These are phyloP conservation scores for Manis javanica DNA, from an alignment of 2,797 vertebrate genomes.

Conservation along the genomic window DNA sequence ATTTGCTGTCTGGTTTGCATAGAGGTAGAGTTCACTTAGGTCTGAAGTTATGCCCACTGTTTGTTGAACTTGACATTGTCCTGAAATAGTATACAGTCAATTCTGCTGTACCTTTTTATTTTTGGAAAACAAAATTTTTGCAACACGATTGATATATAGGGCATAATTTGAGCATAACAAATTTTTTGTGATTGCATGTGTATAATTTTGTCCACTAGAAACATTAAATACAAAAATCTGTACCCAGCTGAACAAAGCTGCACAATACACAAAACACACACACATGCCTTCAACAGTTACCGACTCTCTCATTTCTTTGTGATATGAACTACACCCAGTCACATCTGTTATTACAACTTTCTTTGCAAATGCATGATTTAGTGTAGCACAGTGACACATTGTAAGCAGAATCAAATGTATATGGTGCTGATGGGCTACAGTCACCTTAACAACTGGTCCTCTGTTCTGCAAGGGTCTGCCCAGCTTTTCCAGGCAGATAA, in stretches of 20 bases:
- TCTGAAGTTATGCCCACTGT: not conserved
- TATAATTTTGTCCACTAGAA: slow-evolving; percentile 4
- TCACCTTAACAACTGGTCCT: not conserved
- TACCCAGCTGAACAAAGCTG: not conserved
- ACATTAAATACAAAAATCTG: not conserved
- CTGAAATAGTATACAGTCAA: not conserved
- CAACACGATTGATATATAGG: not conserved
- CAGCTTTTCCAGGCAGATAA: not conserved
- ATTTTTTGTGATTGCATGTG: not conserved
- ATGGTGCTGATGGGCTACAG: not conserved
- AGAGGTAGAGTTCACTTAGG: not conserved
- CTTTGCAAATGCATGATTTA: not conserved
- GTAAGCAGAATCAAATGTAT: not conserved
- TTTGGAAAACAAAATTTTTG: not conserved
- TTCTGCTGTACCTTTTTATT: not conserved
- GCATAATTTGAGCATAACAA: not conserved
- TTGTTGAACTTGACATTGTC: not conserved
- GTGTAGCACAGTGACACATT: not conserved
- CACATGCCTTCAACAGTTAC: not conserved
- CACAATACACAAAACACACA: not conserved
- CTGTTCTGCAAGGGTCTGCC: not conserved
- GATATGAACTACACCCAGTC: not conserved
- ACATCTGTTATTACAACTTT: not conserved
- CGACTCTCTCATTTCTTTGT: not conserved
- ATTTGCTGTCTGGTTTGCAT: not conserved